These are phyloP conservation scores for Drosophila sordidula DNA, from an alignment of 2,888 invertebrate species.

Conservation along the genomic window DNA sequence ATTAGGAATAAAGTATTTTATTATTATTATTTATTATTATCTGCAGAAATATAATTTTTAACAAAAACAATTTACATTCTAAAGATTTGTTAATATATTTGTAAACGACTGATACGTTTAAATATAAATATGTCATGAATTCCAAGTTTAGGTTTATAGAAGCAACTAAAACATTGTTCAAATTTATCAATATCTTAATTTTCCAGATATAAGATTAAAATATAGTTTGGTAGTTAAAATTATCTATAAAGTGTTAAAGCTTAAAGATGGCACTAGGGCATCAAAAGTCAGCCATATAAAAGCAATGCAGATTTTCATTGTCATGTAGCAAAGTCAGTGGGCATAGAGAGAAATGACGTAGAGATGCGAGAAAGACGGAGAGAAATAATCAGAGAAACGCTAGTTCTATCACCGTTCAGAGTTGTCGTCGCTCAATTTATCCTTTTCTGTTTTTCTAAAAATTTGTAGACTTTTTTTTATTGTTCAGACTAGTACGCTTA, in stretches of 20 bases:
- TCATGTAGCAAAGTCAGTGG: constrained; percentile 74
- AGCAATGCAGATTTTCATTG: constrained; percentile 73
- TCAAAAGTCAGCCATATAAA: constrained; percentile 35
- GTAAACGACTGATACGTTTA: no score
- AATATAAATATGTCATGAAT: no score
- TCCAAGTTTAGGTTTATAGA: no score
- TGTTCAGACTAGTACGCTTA: constrained; percentile 69
- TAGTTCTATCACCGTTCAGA: constrained; percentile 57
- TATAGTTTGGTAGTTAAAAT: not conserved
- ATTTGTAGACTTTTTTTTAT: constrained; percentile 57
- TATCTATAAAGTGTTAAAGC: not conserved
- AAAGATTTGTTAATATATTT: no score
- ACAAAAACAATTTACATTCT: no score
- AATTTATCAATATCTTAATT: no score
- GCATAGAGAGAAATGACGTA: constrained; percentile 9
- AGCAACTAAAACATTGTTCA: no score
- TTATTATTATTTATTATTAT: no score
- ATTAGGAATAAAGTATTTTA: no score
- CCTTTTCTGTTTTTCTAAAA: constrained; percentile 56
- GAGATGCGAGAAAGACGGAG: constrained; percentile 18
- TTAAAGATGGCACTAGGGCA: constrained; percentile 15
- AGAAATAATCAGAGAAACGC: constrained; percentile 37
- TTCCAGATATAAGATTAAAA: no score
- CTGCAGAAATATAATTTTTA: no score
- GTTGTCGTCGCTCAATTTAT: constrained; percentile 52